Conservation (phyloP, 2,113 vertebrate species). For the Microtus ochrogaster region DNA sequence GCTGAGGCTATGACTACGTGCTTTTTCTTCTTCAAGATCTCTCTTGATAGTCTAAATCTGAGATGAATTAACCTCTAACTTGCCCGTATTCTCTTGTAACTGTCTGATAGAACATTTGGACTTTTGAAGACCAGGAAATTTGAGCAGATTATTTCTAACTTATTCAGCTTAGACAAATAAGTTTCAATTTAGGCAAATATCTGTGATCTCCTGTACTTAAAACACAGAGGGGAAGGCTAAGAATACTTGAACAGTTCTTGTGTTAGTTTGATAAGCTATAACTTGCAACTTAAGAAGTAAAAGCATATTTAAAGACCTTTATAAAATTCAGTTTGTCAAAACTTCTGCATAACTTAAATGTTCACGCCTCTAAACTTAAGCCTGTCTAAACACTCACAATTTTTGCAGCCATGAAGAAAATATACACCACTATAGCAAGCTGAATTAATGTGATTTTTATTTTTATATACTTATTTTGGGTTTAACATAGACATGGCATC, state of each 20-base stretch:
- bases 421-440: neutral
- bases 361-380: neutral
- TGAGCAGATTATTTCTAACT: slow-evolving; percentile 26
- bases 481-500: neutral
- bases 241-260: slow-evolving; percentile 4
- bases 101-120: neutral
- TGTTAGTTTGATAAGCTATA: neutral
- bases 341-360: slow-evolving; percentile 16
- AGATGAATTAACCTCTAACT: neutral
- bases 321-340: slow-evolving; percentile 30
- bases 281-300: slow-evolving; percentile 4
- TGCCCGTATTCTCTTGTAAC: neutral
- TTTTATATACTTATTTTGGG: slow-evolving; percentile 53
- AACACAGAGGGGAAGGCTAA: neutral
- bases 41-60: slow-evolving; percentile 30
- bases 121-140: neutral
- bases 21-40: neutral
- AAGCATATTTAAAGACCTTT: neutral
- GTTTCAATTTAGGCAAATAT: neutral
- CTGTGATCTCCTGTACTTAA: neutral
- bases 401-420: slow-evolving; percentile 17
- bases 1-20: neutral
- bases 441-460: slow-evolving; percentile 50
- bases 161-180: slow-evolving; percentile 1
- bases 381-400: neutral